phyloP scores from a whole-genome alignment of 2,113 vertebrate genomes.

The Hipposideros armiger region DNA sequence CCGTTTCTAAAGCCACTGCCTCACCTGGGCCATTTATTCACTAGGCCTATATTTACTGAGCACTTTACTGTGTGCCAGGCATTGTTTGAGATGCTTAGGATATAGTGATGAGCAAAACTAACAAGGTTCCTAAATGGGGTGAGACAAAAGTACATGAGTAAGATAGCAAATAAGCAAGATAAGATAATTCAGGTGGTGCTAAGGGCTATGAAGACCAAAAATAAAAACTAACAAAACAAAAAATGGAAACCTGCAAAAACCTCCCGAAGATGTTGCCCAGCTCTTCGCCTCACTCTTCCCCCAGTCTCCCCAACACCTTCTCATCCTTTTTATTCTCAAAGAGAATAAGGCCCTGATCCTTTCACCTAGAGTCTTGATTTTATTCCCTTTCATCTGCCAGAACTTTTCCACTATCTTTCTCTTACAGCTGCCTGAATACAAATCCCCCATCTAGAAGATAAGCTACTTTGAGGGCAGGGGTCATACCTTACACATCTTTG shows the following conservation, averaged over 20 bases:
- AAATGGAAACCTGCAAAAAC: background rate
- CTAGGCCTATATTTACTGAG: slow-evolving; percentile 46
- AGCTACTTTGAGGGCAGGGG: slow-evolving; percentile 6
- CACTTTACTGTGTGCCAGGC: background rate
- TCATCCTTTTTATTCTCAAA: background rate
- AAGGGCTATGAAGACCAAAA: background rate
- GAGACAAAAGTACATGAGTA: background rate
- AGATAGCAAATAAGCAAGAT: slow-evolving; percentile 23
- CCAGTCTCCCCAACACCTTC: background rate
- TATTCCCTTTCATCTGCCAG: background rate
- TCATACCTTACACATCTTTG: background rate
- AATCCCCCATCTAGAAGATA: background rate
- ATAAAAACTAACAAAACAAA: background rate
- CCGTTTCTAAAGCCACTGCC: background rate
- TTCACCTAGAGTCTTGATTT: background rate
- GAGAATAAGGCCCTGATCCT: background rate
- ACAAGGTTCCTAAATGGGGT: background rate
- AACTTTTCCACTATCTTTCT: background rate
- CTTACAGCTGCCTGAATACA: slow-evolving; percentile 12
- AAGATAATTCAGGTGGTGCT: background rate
- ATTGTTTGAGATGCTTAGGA: slow-evolving; percentile 34
- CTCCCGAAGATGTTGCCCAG: background rate
- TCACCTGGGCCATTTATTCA: slow-evolving; percentile 45
- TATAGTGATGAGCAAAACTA: slow-evolving; percentile 17
- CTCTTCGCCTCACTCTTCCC: background rate